Percentiles rank a stretch among this genome's conserved stretches.
phyloP scores from a whole-genome alignment of 2,888 invertebrate species.

The Orchesellides sinensis region DNA sequence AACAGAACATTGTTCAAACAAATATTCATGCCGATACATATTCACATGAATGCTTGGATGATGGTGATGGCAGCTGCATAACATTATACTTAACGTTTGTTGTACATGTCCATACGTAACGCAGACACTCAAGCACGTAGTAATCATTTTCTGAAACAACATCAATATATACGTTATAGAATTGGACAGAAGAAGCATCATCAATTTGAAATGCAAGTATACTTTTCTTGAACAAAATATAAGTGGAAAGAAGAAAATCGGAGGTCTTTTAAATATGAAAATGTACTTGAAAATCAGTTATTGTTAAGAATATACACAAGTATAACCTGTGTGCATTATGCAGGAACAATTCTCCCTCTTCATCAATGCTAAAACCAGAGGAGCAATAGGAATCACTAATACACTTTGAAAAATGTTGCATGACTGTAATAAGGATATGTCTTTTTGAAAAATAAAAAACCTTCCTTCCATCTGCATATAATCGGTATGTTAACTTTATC shows the following conservation, averaged over 20 bases:
- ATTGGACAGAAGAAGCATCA: too few species aligned
- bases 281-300: not conserved
- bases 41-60: not conserved
- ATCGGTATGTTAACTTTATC: constrained; percentile 4
- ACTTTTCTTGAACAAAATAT: not conserved
- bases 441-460: not conserved
- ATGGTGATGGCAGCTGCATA: constrained; percentile 9
- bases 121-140: not conserved
- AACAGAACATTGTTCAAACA: not conserved
- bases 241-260: not conserved
- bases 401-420: constrained; percentile 21
- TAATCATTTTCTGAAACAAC: constrained; percentile 21
- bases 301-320: not conserved
- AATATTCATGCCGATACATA: not conserved
- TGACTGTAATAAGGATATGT: not conserved
- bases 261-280: not conserved
- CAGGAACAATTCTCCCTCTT: not conserved
- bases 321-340: not conserved
- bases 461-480: constrained; percentile 42
- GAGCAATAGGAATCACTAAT: not conserved
- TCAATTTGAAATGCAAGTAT: not conserved
- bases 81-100: too few species aligned
- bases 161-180: not conserved
- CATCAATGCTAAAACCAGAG: not conserved
- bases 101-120: not conserved